phyloP scores from a whole-genome alignment of 2,888 invertebrate genomes.

The Tiphia femorata region DNA sequence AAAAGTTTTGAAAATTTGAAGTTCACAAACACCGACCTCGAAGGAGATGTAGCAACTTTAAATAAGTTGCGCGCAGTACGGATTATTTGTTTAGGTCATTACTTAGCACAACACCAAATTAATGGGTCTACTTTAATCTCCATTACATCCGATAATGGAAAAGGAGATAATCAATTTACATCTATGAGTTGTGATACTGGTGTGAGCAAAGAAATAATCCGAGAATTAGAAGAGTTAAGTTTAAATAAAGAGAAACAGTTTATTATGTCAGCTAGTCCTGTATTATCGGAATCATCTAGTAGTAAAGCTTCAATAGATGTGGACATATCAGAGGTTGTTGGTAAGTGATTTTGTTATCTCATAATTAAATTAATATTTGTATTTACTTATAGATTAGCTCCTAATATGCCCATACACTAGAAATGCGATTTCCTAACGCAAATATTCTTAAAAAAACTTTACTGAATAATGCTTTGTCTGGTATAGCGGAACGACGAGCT shows the following conservation, averaged over 20 bases:
- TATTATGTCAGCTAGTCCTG: conserved; percentile 53
- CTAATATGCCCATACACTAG: background rate
- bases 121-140: conserved; percentile 66
- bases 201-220: conserved; percentile 71
- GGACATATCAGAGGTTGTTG: conserved; percentile 53
- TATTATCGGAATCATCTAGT: conserved; percentile 63
- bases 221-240: conserved; percentile 72
- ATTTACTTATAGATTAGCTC: background rate
- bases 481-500: conserved; percentile 73
- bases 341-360: conserved; percentile 33
- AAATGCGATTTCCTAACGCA: background rate
- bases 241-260: conserved; percentile 61
- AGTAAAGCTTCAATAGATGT: conserved; percentile 62
- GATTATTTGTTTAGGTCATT: conserved; percentile 70
- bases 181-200: conserved; percentile 68
- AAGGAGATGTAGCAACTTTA: conserved; percentile 65
- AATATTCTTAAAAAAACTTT: too few species aligned
- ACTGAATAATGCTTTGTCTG: too few species aligned
- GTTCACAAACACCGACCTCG: conserved; percentile 68
- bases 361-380: background rate
- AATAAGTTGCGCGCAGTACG: conserved; percentile 71
- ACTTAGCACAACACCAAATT: conserved; percentile 68
- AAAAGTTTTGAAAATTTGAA: conserved; percentile 73
- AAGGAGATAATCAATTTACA: conserved; percentile 59
- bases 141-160: conserved; percentile 47